phyloP scores from a whole-genome alignment of 2,113 vertebrate species.

The Trochalopteron elliotii region DNA sequence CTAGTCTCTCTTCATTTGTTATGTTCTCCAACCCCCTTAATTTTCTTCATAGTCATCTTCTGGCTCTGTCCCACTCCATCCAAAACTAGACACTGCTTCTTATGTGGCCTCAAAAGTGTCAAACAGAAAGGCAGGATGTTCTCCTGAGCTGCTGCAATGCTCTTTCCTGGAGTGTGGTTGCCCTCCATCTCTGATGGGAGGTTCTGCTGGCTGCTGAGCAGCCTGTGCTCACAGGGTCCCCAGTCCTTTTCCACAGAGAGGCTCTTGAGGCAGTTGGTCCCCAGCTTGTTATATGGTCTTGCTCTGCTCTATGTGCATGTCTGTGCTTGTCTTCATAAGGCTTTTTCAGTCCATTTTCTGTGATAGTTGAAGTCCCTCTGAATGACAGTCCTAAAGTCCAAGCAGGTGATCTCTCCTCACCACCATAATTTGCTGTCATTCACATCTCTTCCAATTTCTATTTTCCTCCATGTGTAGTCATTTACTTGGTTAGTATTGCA shows the following conservation, averaged over 20 bases:
- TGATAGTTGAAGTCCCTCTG: neutral
- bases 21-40: neutral
- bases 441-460: neutral
- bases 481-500: neutral
- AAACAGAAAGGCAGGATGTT: neutral
- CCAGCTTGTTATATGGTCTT: neutral
- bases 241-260: neutral
- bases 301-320: neutral
- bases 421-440: neutral
- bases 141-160: neutral
- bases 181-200: neutral
- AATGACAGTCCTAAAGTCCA: fast-evolving
- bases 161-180: neutral
- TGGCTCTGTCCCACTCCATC: neutral
- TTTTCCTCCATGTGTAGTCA: neutral
- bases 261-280: neutral
- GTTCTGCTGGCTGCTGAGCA: neutral
- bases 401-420: neutral
- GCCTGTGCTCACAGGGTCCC: neutral
- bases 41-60: neutral
- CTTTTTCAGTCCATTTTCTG: neutral
- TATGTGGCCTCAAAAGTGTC: neutral
- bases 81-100: neutral
- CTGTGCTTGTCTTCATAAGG: neutral
- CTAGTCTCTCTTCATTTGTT: neutral